Evolutionary conservation across 2,797 vertebrate genomes (phyloP).

Genomic region (Siniperca scherzeri): DNA sequence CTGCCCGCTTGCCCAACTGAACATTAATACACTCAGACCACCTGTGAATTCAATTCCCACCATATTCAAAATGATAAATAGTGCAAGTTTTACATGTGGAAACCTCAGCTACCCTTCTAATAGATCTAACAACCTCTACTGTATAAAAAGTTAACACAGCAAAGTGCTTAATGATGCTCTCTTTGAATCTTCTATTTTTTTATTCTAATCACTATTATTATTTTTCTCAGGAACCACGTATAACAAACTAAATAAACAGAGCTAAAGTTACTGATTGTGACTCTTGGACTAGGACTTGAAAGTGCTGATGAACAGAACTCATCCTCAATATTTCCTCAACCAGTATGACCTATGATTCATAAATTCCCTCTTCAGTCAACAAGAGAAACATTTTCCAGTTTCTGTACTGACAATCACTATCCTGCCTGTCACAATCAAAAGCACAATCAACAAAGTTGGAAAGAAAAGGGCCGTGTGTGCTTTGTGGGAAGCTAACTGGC

Average conservation of each 20-base stretch:
- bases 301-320: slow-evolving; percentile 22
- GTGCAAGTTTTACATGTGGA: neutral
- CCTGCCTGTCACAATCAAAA: slow-evolving; percentile 51
- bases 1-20: slow-evolving; percentile 29
- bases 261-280: slow-evolving; percentile 3
- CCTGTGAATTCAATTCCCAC: slow-evolving; percentile 50
- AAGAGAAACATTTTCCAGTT: slow-evolving; percentile 4
- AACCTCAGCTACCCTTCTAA: slow-evolving; percentile 12
- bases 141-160: neutral
- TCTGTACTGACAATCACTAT: slow-evolving; percentile 31
- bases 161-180: neutral
- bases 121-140: neutral
- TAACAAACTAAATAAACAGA: neutral
- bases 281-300: neutral
- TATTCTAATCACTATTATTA: neutral
- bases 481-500: slow-evolving; percentile 17
- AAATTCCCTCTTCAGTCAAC: slow-evolving; percentile 27
- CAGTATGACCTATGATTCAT: slow-evolving; percentile 37
- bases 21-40: slow-evolving; percentile 51
- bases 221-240: neutral
- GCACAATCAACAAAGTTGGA: slow-evolving; percentile 31
- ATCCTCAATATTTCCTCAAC: slow-evolving; percentile 12
- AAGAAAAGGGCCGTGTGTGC: neutral
- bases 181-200: neutral
- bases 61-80: slow-evolving; percentile 47